phyloP scores from a whole-genome alignment of 2,888 invertebrate species.

The Xylota sylvarum region DNA sequence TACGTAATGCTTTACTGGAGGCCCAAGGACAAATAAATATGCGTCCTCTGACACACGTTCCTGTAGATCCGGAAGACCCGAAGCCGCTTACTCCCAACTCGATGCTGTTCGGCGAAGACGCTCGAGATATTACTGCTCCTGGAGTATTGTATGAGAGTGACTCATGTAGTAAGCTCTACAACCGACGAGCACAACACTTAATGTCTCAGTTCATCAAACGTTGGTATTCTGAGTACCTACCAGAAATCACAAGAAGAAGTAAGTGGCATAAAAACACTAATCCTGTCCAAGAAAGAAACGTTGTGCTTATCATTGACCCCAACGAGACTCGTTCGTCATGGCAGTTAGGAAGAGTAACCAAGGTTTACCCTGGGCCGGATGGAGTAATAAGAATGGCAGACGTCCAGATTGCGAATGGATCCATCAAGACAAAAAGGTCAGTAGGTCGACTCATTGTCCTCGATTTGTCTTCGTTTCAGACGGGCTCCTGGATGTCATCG shows the following conservation, averaged over 20 bases:
- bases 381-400: not conserved
- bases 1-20: no score
- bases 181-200: slow-evolving; percentile 8
- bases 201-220: slow-evolving; percentile 8
- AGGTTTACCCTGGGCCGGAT: slow-evolving; percentile 7
- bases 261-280: slow-evolving; percentile 1
- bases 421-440: no score
- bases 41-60: no score
- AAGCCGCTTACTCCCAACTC: no score
- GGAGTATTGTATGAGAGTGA: slow-evolving; percentile 11
- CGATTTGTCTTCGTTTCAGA: slow-evolving; percentile 31
- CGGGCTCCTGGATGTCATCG: slow-evolving; percentile 24
- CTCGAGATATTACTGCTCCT: not conserved
- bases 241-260: not conserved
- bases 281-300: not conserved
- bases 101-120: not conserved
- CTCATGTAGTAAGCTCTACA: slow-evolving; percentile 22
- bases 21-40: no score
- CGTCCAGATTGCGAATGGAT: not conserved
- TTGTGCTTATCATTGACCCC: not conserved
- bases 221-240: slow-evolving; percentile 21
- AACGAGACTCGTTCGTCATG: no score
- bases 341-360: not conserved
- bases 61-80: no score
- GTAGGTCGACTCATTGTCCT: no score